Evolutionary conservation across 2,888 invertebrate genomes (phyloP), one percentile per base, ranked within the genome.

Genomic region (Protonemura montana): DNA sequence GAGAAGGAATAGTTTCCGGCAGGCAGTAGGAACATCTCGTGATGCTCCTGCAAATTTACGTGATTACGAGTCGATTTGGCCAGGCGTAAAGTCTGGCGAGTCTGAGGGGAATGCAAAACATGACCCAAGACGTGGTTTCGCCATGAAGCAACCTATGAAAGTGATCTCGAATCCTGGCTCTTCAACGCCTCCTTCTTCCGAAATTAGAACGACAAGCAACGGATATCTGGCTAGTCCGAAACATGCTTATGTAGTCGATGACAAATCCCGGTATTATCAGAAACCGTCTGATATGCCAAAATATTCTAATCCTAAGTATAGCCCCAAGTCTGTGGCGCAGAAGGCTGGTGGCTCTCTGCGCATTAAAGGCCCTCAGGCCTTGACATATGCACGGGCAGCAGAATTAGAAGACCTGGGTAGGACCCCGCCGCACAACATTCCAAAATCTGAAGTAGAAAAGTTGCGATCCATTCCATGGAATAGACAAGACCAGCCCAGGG

Each of bases 1-100:
- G 87, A 88, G 90, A 85, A 88, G 90, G 81, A 90, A 90, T 86
- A 90, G 90, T 88, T 90, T 90, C 87, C 88, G 90, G 0, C 90
- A 90, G 87, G 90, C 90, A 6, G 89, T 90, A 29, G 89, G 89
- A 87, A 90, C 89, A 87, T 89, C 89, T 83, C 88, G 88, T n/a
- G 89, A 89, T 30, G 80, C 78, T 0, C 85, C 82, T 7, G 59
- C 41, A 1, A 87, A 82, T 86, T 13, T 85, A 0, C 86, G 87
- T 42, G 89, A 89, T 42, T 89, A 90, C 86, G 90, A 90, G 80
- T 88, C 89, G 0, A 89, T 90, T 77, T 90, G 90, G 90, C 89
- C 89, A 7, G 76, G 77, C 59, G 84, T 81, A 1, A 85, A 42
- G 10, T 35, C 30, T 25, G 21, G n/a, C 13, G 59, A 30, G 6